Evolutionary conservation across 2,888 invertebrate genomes (phyloP), one percentile per base, ranked within the genome.

Genomic region (Glyphotaelius pellucidus): DNA sequence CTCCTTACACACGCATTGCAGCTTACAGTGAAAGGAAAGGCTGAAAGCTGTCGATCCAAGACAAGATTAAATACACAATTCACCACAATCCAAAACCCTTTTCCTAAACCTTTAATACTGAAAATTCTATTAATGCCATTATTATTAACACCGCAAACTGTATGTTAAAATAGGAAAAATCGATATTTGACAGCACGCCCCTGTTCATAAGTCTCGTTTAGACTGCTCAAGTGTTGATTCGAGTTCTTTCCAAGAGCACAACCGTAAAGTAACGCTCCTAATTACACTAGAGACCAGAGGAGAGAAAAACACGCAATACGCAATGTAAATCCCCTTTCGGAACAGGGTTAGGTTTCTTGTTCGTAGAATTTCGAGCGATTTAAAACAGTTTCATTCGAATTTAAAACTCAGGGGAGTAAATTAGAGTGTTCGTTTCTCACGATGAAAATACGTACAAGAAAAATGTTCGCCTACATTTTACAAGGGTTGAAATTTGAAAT

Each of bases 191-290:
- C 67, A 25, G 67, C 25, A 67, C 67, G 25, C 67, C 91, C 14
- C 83, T 31, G 67, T 30, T 67, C 9, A 52, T 79, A 80, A 30
- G 32, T 79, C 14, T 31, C 93, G 47, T n/a, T 92, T 85, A 90
- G 93, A 85, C 42, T n/a, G 15, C 30, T 86, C 47, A 30, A 86
- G 86, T 86, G 86, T 35, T 30, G 30, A 42, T 86, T 42, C 86
- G 9, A 86, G 86, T 42, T 86, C 12, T 86, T 86, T 86, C 1
- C 14, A 4, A 42, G 25, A 35, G 83, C 14, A n/a, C n/a, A 19
- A 19, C 67, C 67, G 1, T 7, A 67, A 67, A 25, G 1, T 1
- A 67, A 67, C 11, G 14, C 42, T 1, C 14, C 14, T 47, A 47
- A 47, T 47, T 47, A n/a, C 67, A 25, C 67, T n/a, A n/a, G 25